phyloP scores from a whole-genome alignment of 2,888 invertebrate genomes.

The Rutpela maculata region DNA sequence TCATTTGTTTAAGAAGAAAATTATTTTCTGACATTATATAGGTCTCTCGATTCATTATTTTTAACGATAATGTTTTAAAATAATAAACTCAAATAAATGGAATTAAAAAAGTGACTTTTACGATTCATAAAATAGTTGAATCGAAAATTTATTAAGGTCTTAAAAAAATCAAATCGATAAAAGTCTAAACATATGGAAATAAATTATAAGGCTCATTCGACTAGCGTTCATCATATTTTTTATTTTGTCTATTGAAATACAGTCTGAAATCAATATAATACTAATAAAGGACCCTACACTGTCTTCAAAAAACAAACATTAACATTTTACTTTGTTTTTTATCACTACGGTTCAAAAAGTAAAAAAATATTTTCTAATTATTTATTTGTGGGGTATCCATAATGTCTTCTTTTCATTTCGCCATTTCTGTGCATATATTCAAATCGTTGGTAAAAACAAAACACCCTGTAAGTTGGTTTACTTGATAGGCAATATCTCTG shows the following conservation, averaged over 20 bases:
- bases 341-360: too few species aligned
- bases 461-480: too few species aligned
- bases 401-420: too few species aligned
- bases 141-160: constrained; percentile 37
- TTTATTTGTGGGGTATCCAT: too few species aligned
- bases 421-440: too few species aligned
- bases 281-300: background rate
- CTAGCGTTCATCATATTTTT: constrained; percentile 42
- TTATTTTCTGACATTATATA: constrained; percentile 51
- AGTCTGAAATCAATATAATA: background rate
- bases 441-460: too few species aligned
- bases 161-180: constrained; percentile 43
- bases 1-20: constrained; percentile 49
- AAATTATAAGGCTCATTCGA: constrained; percentile 43
- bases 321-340: too few species aligned
- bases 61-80: constrained; percentile 52
- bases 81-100: constrained; percentile 59
- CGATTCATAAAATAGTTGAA: constrained; percentile 52
- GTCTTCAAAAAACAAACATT: too few species aligned
- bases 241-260: background rate
- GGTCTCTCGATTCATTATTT: constrained; percentile 50
- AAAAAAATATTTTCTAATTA: too few species aligned
- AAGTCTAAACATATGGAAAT: constrained; percentile 44
- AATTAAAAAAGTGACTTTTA: constrained; percentile 59
- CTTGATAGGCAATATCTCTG: too few species aligned